phyloP scores from a whole-genome alignment of 92 coral and sea anemone genomes.

The Metridium senile region DNA sequence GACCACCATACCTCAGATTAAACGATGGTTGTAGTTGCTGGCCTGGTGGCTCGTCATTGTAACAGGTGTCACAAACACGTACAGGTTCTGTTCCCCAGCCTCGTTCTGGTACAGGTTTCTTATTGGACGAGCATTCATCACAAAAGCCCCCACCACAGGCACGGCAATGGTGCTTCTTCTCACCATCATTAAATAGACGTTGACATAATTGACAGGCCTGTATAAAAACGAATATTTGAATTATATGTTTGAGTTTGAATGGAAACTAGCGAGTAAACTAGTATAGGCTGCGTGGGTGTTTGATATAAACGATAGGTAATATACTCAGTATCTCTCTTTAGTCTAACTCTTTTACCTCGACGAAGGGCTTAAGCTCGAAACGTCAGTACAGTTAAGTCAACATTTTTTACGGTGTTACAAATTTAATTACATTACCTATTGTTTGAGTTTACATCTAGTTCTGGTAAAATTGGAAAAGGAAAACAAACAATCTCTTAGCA shows the following conservation, averaged over 20 bases:
- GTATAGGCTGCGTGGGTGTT: too few relatives aligned
- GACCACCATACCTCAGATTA: conserved; percentile 53
- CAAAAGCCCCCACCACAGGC: conserved; percentile 98
- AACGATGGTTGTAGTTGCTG: conserved; percentile 54
- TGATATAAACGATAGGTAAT: too few relatives aligned
- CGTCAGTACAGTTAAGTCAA: too few relatives aligned
- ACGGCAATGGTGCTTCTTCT: conserved; percentile 96
- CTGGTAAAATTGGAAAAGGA: too few relatives aligned
- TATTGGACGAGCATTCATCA: conserved; percentile 83
- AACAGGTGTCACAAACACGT: conserved; percentile 86
- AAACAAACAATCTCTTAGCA: too few relatives aligned
- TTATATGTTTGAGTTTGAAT: not conserved
- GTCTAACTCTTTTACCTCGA: too few relatives aligned
- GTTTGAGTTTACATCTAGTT: too few relatives aligned
- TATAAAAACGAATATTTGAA: not conserved
- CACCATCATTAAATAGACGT: conserved; percentile 62
- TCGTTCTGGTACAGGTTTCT: conserved; percentile 89
- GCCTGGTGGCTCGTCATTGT: conserved; percentile 40
- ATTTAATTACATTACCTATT: too few relatives aligned
- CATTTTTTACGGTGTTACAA: too few relatives aligned
- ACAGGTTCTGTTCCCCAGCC: conserved; percentile 96
- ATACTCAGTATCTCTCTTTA: too few relatives aligned
- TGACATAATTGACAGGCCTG: conserved; percentile 87
- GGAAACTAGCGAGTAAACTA: too few relatives aligned
- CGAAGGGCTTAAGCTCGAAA: too few relatives aligned